phyloP scores from a whole-genome alignment of 2,113 vertebrate species.

The Oreochromis aureus region DNA sequence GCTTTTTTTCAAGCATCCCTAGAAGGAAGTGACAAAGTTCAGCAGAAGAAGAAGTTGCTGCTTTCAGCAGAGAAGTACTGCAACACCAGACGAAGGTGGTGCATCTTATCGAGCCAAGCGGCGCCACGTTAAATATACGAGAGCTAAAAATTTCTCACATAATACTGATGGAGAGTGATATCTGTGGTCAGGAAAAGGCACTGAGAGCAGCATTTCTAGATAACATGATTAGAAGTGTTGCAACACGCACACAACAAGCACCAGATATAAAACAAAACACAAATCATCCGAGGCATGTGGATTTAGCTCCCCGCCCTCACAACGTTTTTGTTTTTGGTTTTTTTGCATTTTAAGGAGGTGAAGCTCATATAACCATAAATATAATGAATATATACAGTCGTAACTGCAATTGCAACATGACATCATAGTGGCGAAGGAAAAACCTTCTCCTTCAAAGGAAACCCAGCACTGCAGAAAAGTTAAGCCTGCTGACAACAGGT shows the following conservation, averaged over 20 bases:
- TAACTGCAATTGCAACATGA: not conserved
- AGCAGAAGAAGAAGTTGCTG: not conserved
- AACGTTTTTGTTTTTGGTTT: not conserved
- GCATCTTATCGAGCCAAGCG: not conserved
- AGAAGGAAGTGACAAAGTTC: not conserved
- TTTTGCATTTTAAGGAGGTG: not conserved
- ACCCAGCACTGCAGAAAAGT: not conserved
- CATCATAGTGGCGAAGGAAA: not conserved
- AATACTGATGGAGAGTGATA: not conserved
- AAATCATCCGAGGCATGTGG: not conserved
- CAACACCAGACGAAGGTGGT: not conserved
- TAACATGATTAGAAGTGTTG: not conserved
- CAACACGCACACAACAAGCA: not conserved
- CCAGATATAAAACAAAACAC: not conserved
- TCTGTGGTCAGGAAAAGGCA: not conserved
- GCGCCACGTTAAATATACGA: not conserved
- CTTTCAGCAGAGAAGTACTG: not conserved
- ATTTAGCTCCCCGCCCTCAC: not conserved
- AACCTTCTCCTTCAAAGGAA: not conserved
- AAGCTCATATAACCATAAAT: not conserved
- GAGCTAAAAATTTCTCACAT: not conserved
- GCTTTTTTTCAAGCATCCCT: not conserved
- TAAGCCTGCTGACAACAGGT: not conserved
- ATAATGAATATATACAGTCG: not conserved
- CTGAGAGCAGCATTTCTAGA: not conserved